Conservation (phyloP, 2,113 vertebrate species). For the Noturus placidus region DNA sequence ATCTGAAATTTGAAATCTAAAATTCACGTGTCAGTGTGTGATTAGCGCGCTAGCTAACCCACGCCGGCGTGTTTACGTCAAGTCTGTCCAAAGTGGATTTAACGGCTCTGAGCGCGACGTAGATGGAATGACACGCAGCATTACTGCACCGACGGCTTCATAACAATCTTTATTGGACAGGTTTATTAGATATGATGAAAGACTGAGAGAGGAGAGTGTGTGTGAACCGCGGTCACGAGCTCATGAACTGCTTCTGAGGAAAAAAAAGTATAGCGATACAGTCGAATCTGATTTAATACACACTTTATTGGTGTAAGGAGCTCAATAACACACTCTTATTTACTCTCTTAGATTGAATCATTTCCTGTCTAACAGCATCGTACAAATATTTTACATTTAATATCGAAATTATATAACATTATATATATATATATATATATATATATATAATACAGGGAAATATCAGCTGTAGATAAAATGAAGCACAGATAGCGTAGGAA, state of each 20-base stretch:
- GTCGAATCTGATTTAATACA: not conserved
- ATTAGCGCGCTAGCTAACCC: not conserved
- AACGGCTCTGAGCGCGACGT: constrained; percentile 18
- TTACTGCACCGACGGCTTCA: constrained; percentile 32
- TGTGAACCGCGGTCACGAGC: not conserved
- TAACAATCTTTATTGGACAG: constrained; percentile 46
- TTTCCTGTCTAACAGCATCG: not conserved
- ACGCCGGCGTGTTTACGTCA: not conserved
- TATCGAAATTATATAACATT: not conserved
- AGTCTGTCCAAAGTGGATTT: constrained; percentile 18
- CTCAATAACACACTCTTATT: not conserved
- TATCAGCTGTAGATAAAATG: not conserved
- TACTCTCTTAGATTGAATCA: not conserved
- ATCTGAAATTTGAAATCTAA: too few species aligned
- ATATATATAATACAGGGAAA: not conserved
- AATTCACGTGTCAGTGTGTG: not conserved
- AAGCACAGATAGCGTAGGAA: not conserved
- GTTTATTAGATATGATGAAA: constrained; percentile 49
- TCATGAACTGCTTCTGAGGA: not conserved
- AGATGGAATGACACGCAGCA: constrained; percentile 21
- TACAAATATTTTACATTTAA: not conserved
- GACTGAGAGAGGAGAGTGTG: constrained; percentile 2
- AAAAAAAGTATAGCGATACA: not conserved
- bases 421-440: not conserved
- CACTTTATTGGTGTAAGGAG: not conserved